A percentile compares a stretch with the other conserved stretches of the same genome.
phyloP scores from a whole-genome alignment of 2,113 vertebrate genomes.

The Passer montanus region DNA sequence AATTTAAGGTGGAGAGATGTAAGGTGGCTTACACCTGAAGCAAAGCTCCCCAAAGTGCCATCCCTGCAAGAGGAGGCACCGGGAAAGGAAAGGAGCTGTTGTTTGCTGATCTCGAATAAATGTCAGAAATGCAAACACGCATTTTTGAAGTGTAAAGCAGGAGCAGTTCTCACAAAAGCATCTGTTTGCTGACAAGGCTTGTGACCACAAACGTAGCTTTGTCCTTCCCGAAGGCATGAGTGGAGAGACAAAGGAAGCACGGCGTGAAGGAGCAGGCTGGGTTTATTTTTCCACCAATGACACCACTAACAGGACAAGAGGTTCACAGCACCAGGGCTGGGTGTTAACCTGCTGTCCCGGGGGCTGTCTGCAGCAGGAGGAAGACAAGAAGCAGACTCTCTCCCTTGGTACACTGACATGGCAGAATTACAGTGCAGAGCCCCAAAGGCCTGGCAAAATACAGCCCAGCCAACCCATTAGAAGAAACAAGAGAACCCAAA shows the following conservation, averaged over 20 bases:
- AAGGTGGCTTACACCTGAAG: neutral
- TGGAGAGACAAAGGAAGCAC: neutral
- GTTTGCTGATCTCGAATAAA: conserved; percentile 3
- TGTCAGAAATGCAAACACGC: neutral
- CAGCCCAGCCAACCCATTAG: neutral
- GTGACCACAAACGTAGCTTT: neutral
- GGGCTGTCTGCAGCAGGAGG: neutral
- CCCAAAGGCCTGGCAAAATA: neutral
- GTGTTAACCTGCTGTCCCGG: neutral
- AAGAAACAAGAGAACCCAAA: neutral
- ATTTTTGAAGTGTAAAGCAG: conserved; percentile 8
- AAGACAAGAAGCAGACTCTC: neutral
- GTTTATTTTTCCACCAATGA: neutral
- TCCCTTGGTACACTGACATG: neutral
- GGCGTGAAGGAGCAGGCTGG: neutral
- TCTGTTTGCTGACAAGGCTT: conserved; percentile 49
- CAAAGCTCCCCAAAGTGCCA: neutral
- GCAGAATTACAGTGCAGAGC: neutral
- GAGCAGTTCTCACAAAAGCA: neutral
- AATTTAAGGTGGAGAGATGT: neutral
- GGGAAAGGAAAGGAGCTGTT: neutral
- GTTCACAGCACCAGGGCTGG: neutral
- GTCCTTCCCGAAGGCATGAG: neutral
- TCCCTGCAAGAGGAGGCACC: neutral
- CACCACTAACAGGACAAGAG: neutral